Percentiles rank a stretch among this genome's conserved stretches.
These are phyloP conservation scores for Luperina testacea DNA, from an alignment of 2,888 invertebrate genomes.

Conservation along the genomic window DNA sequence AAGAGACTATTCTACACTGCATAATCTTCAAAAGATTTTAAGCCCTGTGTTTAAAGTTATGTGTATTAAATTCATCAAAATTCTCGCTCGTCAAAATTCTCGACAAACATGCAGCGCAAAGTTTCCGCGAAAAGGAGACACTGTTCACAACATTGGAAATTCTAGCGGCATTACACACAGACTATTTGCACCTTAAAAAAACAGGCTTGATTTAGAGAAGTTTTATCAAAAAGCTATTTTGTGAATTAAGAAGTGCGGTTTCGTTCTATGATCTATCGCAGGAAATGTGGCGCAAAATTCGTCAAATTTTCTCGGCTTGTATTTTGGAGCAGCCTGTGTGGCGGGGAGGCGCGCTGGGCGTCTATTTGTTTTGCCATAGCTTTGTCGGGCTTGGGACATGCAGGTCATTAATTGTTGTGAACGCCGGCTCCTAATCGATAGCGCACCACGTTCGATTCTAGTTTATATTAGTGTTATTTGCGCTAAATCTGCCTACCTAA, in stretches of 20 bases:
- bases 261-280: background rate
- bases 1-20: background rate
- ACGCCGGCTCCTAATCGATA: slow-evolving; percentile 90
- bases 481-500: slow-evolving; percentile 79
- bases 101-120: background rate
- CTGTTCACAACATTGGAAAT: slow-evolving; percentile 8
- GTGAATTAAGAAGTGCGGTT: background rate
- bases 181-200: background rate
- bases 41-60: background rate
- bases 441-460: slow-evolving; percentile 89
- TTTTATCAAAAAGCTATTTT: slow-evolving; percentile 19
- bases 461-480: slow-evolving; percentile 90
- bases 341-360: slow-evolving; percentile 84
- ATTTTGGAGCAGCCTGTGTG: slow-evolving; percentile 78
- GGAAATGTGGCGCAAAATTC: slow-evolving; percentile 26
- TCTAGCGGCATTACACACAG: background rate
- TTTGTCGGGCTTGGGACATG: slow-evolving; percentile 89
- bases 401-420: slow-evolving; percentile 90
- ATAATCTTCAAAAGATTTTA: background rate
- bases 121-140: background rate
- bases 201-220: background rate
- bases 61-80: background rate
- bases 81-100: background rate
- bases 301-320: slow-evolving; percentile 51
- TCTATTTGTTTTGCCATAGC: slow-evolving; percentile 90